These are phyloP conservation scores for Trisateles emortualis DNA, from an alignment of 2,888 invertebrate species.

Conservation along the genomic window DNA sequence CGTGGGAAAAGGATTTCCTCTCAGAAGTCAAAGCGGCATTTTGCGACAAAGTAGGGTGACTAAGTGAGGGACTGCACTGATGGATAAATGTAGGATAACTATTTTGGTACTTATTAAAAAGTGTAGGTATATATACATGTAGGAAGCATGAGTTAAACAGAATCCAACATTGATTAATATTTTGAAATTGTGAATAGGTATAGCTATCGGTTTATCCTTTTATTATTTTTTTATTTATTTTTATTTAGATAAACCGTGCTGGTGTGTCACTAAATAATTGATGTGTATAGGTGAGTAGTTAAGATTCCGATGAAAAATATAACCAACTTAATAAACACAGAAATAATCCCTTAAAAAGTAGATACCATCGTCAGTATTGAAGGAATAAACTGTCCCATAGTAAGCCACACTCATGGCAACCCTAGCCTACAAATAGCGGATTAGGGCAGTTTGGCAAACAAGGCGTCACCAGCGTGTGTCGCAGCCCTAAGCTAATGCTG, in stretches of 20 bases:
- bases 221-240: too few species aligned
- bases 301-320: too few species aligned
- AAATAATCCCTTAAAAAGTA: too few species aligned
- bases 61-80: slow-evolving; percentile 21
- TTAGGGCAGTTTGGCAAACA: slow-evolving; percentile 87
- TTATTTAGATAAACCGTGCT: too few species aligned
- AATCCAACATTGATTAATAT: too few species aligned
- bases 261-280: too few species aligned
- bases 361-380: neutral
- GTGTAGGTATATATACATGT: neutral
- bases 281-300: too few species aligned
- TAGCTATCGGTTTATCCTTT: too few species aligned
- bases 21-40: slow-evolving; percentile 82
- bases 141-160: neutral
- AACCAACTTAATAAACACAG: too few species aligned
- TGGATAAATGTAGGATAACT: neutral
- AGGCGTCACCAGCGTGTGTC: slow-evolving; percentile 82
- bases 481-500: slow-evolving; percentile 80
- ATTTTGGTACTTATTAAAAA: neutral
- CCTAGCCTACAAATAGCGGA: slow-evolving; percentile 82
- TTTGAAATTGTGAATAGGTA: too few species aligned
- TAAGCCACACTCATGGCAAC: slow-evolving; percentile 41
- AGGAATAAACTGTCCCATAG: slow-evolving; percentile 21
- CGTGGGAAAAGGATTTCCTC: slow-evolving; percentile 88
- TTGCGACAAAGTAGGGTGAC: slow-evolving; percentile 71